Conservation (phyloP, 2,888 invertebrate genomes). For the Lochmaea crataegi region DNA sequence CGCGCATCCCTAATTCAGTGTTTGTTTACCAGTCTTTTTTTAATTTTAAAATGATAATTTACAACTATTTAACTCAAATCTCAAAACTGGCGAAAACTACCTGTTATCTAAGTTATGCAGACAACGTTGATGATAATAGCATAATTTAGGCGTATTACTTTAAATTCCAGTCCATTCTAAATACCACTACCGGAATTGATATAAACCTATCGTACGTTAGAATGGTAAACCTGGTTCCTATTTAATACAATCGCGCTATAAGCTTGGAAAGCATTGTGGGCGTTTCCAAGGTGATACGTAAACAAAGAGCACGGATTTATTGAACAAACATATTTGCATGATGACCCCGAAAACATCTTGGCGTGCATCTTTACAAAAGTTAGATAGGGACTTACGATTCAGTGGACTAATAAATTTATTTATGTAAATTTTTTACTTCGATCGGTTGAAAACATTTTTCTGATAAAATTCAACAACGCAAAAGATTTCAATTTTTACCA, state of each 20-base stretch:
- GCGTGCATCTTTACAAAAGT: constrained; percentile 19
- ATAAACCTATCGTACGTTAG: not conserved
- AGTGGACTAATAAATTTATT: no score
- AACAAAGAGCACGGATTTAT: constrained; percentile 49
- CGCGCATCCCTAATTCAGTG: no score
- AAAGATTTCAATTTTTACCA: no score
- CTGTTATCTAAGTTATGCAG: constrained; percentile 13
- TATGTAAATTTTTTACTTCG: no score
- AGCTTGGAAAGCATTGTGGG: constrained; percentile 13
- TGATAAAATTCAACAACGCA: no score
- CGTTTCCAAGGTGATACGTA: constrained; percentile 42
- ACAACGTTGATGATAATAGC: constrained; percentile 5
- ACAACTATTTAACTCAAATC: not conserved
- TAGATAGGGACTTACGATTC: not conserved
- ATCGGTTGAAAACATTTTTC: no score
- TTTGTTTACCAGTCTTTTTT: no score
- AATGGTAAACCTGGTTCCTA: not conserved
- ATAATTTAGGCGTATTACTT: constrained; percentile 22
- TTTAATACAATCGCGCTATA: not conserved
- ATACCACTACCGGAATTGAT: not conserved
- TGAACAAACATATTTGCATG: constrained; percentile 48
- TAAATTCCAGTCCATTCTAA: not conserved
- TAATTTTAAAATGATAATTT: no score
- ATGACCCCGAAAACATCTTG: constrained; percentile 27
- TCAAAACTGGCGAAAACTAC: constrained; percentile 18